phyloP scores from a whole-genome alignment of 2,113 vertebrate species.

The Canis aureus region DNA sequence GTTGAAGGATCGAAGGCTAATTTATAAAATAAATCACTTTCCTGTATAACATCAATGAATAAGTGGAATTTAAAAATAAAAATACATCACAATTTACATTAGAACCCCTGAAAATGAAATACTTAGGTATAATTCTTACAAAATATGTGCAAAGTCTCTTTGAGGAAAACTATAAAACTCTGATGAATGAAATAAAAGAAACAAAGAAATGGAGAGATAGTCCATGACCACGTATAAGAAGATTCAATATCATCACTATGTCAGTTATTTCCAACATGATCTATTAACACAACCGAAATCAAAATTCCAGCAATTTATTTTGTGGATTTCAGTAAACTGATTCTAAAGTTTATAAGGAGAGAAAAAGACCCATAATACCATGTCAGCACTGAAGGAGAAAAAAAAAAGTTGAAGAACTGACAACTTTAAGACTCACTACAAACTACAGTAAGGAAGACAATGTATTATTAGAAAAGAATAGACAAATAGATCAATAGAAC shows the following conservation, averaged over 20 bases:
- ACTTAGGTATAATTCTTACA: background rate
- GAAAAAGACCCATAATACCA: background rate
- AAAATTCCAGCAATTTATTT: background rate
- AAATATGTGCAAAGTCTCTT: background rate
- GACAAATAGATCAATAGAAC: background rate
- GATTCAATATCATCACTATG: background rate
- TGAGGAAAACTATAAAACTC: background rate
- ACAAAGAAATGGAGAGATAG: background rate
- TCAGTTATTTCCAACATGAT: background rate
- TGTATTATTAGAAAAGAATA: background rate
- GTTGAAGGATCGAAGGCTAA: background rate
- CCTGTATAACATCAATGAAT: background rate
- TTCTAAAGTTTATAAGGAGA: background rate
- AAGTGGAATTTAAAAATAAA: constrained; percentile 3
- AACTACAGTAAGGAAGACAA: background rate
- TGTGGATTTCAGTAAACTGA: background rate
- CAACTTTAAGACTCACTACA: background rate
- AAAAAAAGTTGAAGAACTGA: background rate
- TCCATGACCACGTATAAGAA: background rate
- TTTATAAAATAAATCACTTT: background rate
- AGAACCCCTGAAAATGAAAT: background rate
- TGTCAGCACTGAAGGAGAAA: background rate
- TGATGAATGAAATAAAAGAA: background rate
- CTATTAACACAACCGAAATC: background rate
- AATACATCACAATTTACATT: background rate